These are phyloP conservation scores for Chiroxiphia lanceolata DNA, from an alignment of 2,797 vertebrate genomes.

Conservation along the genomic window DNA sequence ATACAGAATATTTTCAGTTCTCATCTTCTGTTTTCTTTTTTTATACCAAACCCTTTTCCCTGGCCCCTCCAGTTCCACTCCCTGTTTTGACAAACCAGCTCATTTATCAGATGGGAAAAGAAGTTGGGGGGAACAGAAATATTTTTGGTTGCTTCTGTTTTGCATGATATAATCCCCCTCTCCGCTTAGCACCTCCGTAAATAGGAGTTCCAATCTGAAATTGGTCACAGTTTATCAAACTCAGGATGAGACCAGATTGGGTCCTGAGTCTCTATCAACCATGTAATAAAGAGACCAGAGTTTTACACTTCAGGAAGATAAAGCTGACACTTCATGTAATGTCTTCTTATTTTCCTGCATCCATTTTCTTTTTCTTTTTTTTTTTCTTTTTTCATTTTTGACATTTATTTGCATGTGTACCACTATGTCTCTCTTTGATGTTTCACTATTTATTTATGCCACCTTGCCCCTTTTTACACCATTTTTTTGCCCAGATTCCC, in stretches of 20 bases:
- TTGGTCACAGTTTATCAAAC: not conserved
- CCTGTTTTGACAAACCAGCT: slow-evolving; percentile 41
- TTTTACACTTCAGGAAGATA: not conserved
- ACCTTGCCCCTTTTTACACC: not conserved
- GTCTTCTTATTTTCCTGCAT: not conserved
- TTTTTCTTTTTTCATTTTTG: not conserved
- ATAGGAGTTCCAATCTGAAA: slow-evolving; percentile 36
- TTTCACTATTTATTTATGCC: not conserved
- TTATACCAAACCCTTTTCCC: not conserved
- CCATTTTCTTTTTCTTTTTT: not conserved
- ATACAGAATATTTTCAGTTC: not conserved
- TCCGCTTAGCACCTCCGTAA: not conserved
- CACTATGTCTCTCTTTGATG: not conserved
- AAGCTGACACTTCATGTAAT: not conserved
- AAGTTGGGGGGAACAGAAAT: not conserved
- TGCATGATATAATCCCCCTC: slow-evolving; percentile 27
- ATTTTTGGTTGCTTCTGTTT: slow-evolving; percentile 33
- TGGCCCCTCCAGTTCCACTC: not conserved
- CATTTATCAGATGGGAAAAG: slow-evolving; percentile 38
- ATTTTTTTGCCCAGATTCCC: not conserved
- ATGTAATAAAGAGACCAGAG: not conserved
- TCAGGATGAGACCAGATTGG: not conserved
- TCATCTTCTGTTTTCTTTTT: slow-evolving; percentile 9
- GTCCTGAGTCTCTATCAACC: not conserved
- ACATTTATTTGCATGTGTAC: not conserved